Conservation (phyloP, 1,140 invertebrate species). For the Capitella teleta region DNA sequence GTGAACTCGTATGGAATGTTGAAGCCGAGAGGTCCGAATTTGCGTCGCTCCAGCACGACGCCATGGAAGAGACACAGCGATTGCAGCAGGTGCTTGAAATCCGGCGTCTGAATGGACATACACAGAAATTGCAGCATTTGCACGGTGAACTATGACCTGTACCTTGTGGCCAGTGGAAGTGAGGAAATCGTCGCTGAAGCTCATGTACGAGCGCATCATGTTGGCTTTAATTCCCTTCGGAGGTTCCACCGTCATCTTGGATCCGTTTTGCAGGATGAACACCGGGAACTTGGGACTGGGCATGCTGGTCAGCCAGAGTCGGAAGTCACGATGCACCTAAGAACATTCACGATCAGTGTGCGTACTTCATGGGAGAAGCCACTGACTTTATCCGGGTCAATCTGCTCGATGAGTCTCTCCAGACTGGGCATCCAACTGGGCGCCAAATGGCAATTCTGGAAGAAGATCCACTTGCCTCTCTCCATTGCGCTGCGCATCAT, state of each 20-base stretch:
- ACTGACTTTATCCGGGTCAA: slow-evolving; percentile 41
- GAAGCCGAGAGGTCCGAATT: slow-evolving; percentile 44
- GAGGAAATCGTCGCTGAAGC: slow-evolving; percentile 41
- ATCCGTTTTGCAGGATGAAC: slow-evolving; percentile 43
- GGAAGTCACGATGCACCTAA: slow-evolving; percentile 43
- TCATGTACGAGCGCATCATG: slow-evolving; percentile 36
- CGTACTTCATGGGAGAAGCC: background rate
- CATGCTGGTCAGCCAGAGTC: slow-evolving; percentile 44
- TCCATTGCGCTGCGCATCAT: slow-evolving; percentile 42
- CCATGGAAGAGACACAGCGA: slow-evolving; percentile 42
- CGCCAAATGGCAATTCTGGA: slow-evolving; percentile 45
- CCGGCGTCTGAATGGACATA: slow-evolving; percentile 26
- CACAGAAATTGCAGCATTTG: too few species aligned
- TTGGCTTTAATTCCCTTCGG: slow-evolving; percentile 44
- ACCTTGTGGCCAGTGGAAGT: slow-evolving; percentile 15
- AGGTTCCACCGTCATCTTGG: slow-evolving; percentile 45
- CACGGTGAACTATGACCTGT: too few species aligned
- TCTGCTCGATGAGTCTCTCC: slow-evolving; percentile 41
- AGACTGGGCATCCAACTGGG: slow-evolving; percentile 42
- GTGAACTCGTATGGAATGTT: slow-evolving; percentile 46
- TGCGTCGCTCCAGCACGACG: slow-evolving; percentile 38
- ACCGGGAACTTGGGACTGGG: slow-evolving; percentile 43
- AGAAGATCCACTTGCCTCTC: slow-evolving; percentile 44
- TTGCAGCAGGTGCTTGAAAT: slow-evolving; percentile 39
- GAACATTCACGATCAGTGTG: background rate